A percentile compares a stretch with the other conserved stretches of the same genome.
Conservation (phyloP, 2,888 invertebrate genomes). For the Hyppa rectilinea region DNA sequence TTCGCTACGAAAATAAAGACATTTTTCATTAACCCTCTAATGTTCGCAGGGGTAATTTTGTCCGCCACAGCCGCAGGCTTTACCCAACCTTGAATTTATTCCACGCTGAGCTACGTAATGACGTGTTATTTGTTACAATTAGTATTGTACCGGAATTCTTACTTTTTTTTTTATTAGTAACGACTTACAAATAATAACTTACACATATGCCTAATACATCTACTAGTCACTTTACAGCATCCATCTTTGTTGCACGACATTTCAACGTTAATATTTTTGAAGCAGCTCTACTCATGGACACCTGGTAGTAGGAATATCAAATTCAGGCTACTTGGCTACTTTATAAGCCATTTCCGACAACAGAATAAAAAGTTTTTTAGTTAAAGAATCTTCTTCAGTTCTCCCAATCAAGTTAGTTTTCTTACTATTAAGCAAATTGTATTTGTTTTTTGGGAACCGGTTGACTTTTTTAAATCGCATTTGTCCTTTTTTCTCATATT, state of each 20-base stretch:
- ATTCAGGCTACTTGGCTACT: rapidly evolving
- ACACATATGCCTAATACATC: not conserved
- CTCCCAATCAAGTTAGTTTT: not conserved
- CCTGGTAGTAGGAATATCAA: not conserved
- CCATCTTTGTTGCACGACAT: not conserved
- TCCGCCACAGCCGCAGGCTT: conserved; percentile 28
- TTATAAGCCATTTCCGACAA: not conserved
- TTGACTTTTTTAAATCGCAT: conserved; percentile 29
- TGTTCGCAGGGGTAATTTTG: conserved; percentile 16
- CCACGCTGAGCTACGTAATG: conserved; percentile 9
- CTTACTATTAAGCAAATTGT: not conserved
- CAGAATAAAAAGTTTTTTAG: rapidly evolving
- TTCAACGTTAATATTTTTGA: not conserved
- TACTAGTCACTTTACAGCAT: not conserved
- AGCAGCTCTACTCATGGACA: too few relatives aligned
- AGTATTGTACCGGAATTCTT: conserved; percentile 4
- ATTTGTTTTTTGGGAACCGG: not conserved
- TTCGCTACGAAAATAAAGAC: not conserved
- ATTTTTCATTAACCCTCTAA: conserved; percentile 24
- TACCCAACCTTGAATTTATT: conserved; percentile 30
- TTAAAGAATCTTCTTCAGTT: not conserved
- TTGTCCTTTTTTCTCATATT: conserved; percentile 21
- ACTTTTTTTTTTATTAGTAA: not conserved
- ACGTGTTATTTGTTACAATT: conserved; percentile 14
- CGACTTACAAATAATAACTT: too few relatives aligned